A percentile compares a stretch with the other conserved stretches of the same genome.
phyloP scores from a whole-genome alignment of 2,113 vertebrate genomes.

The Numida meleagris region DNA sequence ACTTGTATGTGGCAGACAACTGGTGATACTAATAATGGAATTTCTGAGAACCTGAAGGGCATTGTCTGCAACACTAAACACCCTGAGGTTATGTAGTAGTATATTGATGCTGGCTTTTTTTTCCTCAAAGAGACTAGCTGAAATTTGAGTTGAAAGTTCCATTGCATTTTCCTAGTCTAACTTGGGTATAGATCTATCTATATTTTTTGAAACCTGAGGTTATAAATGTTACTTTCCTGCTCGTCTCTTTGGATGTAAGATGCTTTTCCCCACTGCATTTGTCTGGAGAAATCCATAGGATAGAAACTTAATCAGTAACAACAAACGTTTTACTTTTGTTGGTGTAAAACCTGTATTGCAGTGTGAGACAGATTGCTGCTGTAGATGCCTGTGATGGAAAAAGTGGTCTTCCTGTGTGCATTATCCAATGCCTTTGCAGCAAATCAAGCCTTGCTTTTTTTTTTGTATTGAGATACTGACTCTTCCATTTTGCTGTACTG shows the following conservation, averaged over 20 bases:
- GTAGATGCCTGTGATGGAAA: background rate
- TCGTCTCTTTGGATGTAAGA: background rate
- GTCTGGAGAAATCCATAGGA: background rate
- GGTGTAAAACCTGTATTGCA: background rate
- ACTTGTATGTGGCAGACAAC: background rate
- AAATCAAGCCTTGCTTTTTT: background rate
- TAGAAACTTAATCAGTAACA: background rate
- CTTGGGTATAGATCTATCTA: background rate
- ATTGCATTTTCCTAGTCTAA: background rate
- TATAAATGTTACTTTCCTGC: background rate
- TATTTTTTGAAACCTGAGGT: background rate
- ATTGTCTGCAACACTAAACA: background rate
- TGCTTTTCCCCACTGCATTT: background rate
- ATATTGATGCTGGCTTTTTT: background rate
- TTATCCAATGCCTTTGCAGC: background rate
- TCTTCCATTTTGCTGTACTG: background rate
- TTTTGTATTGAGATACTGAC: background rate
- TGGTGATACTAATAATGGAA: conserved; percentile 48
- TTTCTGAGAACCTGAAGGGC: conserved; percentile 50
- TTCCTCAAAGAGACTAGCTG: background rate
- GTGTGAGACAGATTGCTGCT: background rate
- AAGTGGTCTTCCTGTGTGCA: background rate
- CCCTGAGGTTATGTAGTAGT: background rate
- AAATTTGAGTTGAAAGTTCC: background rate
- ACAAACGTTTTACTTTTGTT: background rate